These are phyloP conservation scores for Zoanthus gigantus DNA, from an alignment of 92 coral and sea anemone genomes.

Conservation along the genomic window DNA sequence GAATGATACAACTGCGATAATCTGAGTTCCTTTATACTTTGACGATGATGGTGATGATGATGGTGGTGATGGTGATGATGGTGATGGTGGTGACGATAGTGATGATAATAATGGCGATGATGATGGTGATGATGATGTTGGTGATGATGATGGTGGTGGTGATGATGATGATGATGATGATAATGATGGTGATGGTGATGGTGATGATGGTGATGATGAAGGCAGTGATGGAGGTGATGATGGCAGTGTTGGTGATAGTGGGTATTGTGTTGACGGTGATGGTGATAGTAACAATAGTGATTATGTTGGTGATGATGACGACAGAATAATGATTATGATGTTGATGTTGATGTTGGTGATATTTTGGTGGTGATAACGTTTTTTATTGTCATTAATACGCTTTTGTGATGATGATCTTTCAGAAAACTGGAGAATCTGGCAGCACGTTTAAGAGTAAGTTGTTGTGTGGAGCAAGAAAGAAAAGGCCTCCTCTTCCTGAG, in stretches of 20 bases:
- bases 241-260: background rate
- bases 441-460: constrained; percentile 84
- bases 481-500: constrained; percentile 86
- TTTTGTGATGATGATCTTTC: constrained; percentile 4
- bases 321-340: no score
- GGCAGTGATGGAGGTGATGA: no score
- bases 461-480: constrained; percentile 83
- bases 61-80: background rate
- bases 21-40: background rate
- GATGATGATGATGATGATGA: no score
- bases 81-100: background rate
- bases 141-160: no score
- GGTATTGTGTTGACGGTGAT: background rate
- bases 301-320: no score
- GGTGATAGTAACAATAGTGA: background rate
- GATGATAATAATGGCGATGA: background rate
- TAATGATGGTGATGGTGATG: background rate
- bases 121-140: background rate
- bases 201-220: background rate
- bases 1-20: no score
- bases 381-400: no score
- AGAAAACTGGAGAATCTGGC: constrained; percentile 97
- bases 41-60: background rate
- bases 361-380: no score
- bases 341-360: no score